Base-by-base conservation (phyloP, 2,888 invertebrate genomes). In the Pomacea canaliculata region DNA sequence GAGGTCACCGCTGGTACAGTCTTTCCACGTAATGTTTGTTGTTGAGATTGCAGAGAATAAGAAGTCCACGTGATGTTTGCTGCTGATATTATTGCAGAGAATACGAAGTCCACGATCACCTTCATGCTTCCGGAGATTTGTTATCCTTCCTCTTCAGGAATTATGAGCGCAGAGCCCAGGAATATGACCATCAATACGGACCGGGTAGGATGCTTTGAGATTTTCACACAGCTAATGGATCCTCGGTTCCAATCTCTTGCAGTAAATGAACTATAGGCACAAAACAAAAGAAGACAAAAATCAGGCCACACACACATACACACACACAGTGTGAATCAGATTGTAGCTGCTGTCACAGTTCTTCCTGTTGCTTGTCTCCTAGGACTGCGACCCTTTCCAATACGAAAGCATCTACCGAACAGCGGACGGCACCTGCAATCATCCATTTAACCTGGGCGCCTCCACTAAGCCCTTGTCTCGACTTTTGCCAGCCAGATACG, bases 371-470 rank as follows among this genome's bases (percentile, higher is more conserved):
- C 12, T 23, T 23, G n/a, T 63, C 5, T 19, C 27, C 10, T 66
- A 73, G 73, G 66, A 56, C 16, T 74, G 74, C 9, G 19, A 46
- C 3, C 60, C 68, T 10, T 59, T 48, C 18, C 59, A 23, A n/a
- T 69, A n/a, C 23, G 74, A 74, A 59, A 76, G 48, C 48, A 67
- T 56, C n/a, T 76, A 71, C 27, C 65, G 76, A 0, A 71, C 66
- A 7, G 37, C 67, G 8, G 76, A 76, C 67, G 76, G 76, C 13
- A 71, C 76, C 23, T 76, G 76, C 60, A 71, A 71, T 65, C 63
- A 76, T 56, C 71, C 66, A 10, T 63, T 66, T 19, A 76, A 76
- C 62, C 49, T 46, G 4, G 76, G 76, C 9, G 76, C 76, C 13
- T 49, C 76, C 0, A 51, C 65, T 18, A 76, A 71, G 19, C 71